Conservation (phyloP, 2,888 invertebrate species). For the Drosophila colorata region DNA sequence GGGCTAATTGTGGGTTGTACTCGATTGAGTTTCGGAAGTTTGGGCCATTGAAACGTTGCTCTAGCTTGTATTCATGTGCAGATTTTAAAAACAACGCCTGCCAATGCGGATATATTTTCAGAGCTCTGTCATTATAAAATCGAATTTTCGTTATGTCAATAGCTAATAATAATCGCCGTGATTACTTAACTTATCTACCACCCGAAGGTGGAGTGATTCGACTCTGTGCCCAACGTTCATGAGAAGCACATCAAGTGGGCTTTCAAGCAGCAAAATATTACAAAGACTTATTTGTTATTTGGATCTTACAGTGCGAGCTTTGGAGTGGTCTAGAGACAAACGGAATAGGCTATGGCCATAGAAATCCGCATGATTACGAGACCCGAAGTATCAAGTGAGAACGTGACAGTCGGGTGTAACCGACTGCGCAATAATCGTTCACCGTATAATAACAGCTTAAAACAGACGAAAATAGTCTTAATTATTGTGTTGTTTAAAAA, state of each 20-base stretch:
- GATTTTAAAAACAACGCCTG: not conserved
- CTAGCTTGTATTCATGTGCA: too few relatives aligned
- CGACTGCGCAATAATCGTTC: too few relatives aligned
- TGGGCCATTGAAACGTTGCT: too few relatives aligned
- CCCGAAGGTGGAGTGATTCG: conserved; percentile 27
- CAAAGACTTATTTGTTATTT: conserved; percentile 17
- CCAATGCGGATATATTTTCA: conserved; percentile 13
- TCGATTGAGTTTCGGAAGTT: not conserved
- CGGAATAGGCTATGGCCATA: not conserved
- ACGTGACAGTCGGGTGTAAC: not conserved
- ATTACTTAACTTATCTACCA: conserved; percentile 75
- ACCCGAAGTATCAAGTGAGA: not conserved
- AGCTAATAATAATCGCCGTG: conserved; percentile 72
- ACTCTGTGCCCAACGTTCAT: conserved; percentile 13
- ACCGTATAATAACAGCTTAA: too few relatives aligned
- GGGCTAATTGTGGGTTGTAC: conserved; percentile 44
- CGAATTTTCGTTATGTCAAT: conserved; percentile 72
- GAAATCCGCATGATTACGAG: conserved; percentile 27
- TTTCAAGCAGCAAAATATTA: conserved; percentile 34
- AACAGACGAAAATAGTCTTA: too few relatives aligned
- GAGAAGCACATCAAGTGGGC: conserved; percentile 38
- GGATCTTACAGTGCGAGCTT: conserved; percentile 1
- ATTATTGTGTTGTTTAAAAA: too few relatives aligned
- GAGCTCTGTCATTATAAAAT: conserved; percentile 77
- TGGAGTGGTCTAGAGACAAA: conserved; percentile 9